Base-by-base conservation (phyloP, 2,113 vertebrate species). In the Coptodon bakossiorum region DNA sequence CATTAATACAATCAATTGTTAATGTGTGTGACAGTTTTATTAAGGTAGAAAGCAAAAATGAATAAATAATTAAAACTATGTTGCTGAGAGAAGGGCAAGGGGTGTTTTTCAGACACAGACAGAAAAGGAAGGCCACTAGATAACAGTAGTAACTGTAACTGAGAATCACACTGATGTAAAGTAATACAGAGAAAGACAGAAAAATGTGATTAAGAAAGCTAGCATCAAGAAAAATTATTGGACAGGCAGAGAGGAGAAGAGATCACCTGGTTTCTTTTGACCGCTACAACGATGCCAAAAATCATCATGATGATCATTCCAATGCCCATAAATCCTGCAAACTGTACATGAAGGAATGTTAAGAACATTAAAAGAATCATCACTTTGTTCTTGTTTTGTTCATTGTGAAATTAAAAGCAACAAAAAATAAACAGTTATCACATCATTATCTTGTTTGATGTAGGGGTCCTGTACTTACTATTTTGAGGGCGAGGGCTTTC, bases 221-320 rank as follows among this genome's bases (percentile, higher is more conserved):
- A 10, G 38, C 38, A 73, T 43, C 36, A 43, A 43, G n/a, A 43
- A 19, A 73, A 48, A 48, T 5, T 7, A 76, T 7, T 48, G 6
- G 27, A 19, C 9, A 31, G 6, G 45, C 45, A 52, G 16, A 19
- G 14, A 52, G 43, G 27, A 52, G 16, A 78, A 76, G 24, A 29
- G 31, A 6, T 56, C 6, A 95, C 95, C 92, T 88, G 36, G 79
- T 92, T 86, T 45, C 89, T 88, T 1, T 0, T 0, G 29, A 93
- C 91, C 2, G 50, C 89, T 1, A 88, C 0, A 2, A 89, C 2
- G 10, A 93, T 92, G 48, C 95, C 94, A 52, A 88, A 89, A 89
- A 92, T 94, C 68, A 95, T 8, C 93, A 93, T 95, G 90, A 95
- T 61, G 78, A 95, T 4, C 91, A 94, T 83, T n/a, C 95, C 95